These are phyloP conservation scores for Mythimna ferrago DNA, from an alignment of 2,888 invertebrate genomes.

Conservation along the genomic window DNA sequence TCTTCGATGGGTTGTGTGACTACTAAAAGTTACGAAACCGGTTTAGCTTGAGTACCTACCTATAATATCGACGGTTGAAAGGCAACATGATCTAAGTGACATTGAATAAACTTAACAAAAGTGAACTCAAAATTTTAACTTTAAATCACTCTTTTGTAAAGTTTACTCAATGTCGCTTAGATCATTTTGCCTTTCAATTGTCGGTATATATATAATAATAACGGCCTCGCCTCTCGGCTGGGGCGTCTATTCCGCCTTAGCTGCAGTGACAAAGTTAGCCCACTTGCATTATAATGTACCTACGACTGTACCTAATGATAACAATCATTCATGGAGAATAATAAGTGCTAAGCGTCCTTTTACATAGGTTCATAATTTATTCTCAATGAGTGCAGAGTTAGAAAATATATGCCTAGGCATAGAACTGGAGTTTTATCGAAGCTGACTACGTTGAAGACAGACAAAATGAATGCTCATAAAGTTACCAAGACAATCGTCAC, in stretches of 20 bases:
- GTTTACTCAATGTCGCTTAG: too few species aligned
- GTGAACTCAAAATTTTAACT: too few species aligned
- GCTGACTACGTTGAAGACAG: conserved; percentile 61
- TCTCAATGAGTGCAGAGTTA: conserved; percentile 58
- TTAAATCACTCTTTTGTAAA: too few species aligned
- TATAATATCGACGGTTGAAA: too few species aligned
- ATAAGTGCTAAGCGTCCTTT: background rate
- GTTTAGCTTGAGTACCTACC: too few species aligned
- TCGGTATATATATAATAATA: background rate
- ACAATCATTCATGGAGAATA: background rate
- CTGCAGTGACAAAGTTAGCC: background rate
- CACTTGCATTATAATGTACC: background rate
- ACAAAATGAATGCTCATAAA: conserved; percentile 71
- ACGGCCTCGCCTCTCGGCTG: background rate
- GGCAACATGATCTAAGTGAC: too few species aligned
- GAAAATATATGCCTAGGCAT: conserved; percentile 54
- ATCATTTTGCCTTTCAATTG: too few species aligned
- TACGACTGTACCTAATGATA: background rate
- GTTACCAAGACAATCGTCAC: conserved; percentile 91
- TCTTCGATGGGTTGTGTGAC: too few species aligned
- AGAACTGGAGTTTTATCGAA: conserved; percentile 64
- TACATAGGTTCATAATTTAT: conserved; percentile 2
- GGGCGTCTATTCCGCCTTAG: background rate
- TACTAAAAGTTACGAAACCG: too few species aligned
- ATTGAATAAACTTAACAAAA: too few species aligned